These are phyloP conservation scores for Pyrrhia umbra DNA, from an alignment of 2,888 invertebrate genomes.

Conservation along the genomic window DNA sequence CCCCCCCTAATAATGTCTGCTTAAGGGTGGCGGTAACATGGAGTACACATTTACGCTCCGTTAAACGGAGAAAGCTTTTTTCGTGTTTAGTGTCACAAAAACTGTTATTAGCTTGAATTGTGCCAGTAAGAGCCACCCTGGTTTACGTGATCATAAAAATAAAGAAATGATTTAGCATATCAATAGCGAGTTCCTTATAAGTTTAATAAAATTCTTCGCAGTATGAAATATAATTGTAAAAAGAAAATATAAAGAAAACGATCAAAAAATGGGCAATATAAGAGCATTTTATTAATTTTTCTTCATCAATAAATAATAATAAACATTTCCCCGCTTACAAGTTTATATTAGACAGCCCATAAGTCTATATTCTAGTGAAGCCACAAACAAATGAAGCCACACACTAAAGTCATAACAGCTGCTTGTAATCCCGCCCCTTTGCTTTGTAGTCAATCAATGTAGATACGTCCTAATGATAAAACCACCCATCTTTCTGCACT, in stretches of 20 bases:
- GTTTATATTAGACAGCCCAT: too few species aligned
- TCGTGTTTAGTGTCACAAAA: constrained; percentile 90
- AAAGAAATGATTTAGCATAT: constrained; percentile 62
- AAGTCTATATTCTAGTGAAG: neutral
- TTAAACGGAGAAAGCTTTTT: constrained; percentile 90
- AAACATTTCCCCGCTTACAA: too few species aligned
- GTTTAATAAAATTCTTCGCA: constrained; percentile 16
- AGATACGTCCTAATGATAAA: constrained; percentile 38
- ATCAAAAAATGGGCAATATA: too few species aligned
- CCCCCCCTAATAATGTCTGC: constrained; percentile 90
- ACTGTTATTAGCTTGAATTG: constrained; percentile 90
- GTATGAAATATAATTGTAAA: too few species aligned
- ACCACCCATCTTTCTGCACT: constrained; percentile 59
- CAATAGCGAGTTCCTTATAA: constrained; percentile 21
- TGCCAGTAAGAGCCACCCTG: constrained; percentile 74
- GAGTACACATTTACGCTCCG: constrained; percentile 90
- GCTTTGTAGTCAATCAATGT: constrained; percentile 41
- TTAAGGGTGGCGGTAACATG: constrained; percentile 89
- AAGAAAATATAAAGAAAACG: too few species aligned
- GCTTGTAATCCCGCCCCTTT: constrained; percentile 19
- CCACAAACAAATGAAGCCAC: neutral
- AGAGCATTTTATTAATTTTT: too few species aligned
- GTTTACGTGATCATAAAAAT: constrained; percentile 66
- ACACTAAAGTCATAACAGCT: constrained; percentile 32
- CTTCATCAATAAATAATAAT: too few species aligned